Evolutionary conservation across 1,140 invertebrate genomes (phyloP), one percentile per base, ranked within the genome.

Genomic region (Lepidurus arcticus): DNA sequence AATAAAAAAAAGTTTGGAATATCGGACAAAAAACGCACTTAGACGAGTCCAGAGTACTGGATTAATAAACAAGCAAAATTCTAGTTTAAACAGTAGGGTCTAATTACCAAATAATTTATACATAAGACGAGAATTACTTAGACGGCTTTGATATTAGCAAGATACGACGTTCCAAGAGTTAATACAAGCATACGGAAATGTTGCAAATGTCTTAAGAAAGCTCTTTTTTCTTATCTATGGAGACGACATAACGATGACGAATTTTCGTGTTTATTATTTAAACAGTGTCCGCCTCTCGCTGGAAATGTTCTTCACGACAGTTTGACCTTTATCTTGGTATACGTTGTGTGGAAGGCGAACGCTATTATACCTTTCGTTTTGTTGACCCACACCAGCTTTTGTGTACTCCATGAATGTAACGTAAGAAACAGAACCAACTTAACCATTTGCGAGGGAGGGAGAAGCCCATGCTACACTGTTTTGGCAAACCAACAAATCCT

Each of bases 351-450:
- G 34, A 4, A 34, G 34, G 4, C 1, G 34, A 34, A 34, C 34
- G 34, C 34, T 34, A 34, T 65, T 65, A 65, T 65, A 65, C n/a
- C 53, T 65, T 65, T 65, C 13, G 47, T 65, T 65, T 65, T 65
- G 53, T 65, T 65, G 53, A 65, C 53, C 53, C 53, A 65, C 53
- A 65, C 21, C 16, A 65, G 53, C 53, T 65, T 65, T 65, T 65
- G n/a, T 21, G 16, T 65, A 65, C 53, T 65, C 16, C 53, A 21
- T 13, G 21, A n/a, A 65, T 65, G 53, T 65, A 65, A 65, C 53
- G 21, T 65, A 65, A 65, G 53, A 65, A 65, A 65, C 16, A 65
- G 21, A 65, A 21, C 53, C 53, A 65, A 65, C 16, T 65, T 65
- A 21, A 21, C 16, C 53, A 1, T 21, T 65, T 65, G 16, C 21